Conservation (phyloP, 2,797 vertebrate species). For the Molothrus ater region DNA sequence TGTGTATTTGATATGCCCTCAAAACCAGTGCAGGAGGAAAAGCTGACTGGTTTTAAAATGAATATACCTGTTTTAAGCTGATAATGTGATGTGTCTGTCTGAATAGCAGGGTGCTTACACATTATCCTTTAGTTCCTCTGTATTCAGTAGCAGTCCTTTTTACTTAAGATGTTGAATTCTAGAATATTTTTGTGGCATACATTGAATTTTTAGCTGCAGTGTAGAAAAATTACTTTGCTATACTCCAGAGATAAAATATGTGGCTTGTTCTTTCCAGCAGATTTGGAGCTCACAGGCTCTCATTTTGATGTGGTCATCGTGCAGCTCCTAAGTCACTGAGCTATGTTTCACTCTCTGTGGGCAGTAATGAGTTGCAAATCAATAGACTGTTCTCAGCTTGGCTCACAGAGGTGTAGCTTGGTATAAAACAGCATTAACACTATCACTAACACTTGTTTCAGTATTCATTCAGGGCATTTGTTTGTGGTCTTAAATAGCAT, state of each 20-base stretch:
- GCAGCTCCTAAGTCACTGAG: background rate
- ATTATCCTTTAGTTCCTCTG: background rate
- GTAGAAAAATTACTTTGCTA: background rate
- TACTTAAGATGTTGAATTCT: background rate
- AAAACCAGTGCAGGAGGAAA: background rate
- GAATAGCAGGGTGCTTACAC: background rate
- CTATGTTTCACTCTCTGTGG: background rate
- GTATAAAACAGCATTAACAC: background rate
- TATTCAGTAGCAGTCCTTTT: background rate
- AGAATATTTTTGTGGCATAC: background rate
- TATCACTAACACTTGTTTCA: background rate
- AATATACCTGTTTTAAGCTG: background rate
- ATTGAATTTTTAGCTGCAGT: background rate
- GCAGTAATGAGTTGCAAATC: conserved; percentile 24
- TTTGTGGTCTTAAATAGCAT: background rate
- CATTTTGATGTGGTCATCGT: background rate
- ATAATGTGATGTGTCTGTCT: background rate
- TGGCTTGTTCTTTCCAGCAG: background rate
- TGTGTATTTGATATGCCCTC: background rate
- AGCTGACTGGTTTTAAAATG: background rate
- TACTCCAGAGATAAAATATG: background rate
- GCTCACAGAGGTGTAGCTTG: background rate
- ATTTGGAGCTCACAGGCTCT: background rate
- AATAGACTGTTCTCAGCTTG: background rate
- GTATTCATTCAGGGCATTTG: background rate